phyloP scores from a whole-genome alignment of 2,888 invertebrate genomes.

The Minunthozetes semirufus region DNA sequence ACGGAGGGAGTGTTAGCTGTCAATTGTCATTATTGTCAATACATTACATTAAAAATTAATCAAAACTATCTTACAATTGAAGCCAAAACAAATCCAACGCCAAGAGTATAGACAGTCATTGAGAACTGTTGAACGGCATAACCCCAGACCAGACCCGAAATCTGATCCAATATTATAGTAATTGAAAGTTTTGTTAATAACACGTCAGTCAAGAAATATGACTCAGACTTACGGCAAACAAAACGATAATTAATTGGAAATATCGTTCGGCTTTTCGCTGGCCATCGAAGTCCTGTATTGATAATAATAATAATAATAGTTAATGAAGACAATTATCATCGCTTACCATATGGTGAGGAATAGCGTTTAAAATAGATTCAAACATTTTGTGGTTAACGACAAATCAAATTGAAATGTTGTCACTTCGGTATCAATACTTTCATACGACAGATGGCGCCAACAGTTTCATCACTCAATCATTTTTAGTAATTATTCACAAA shows the following conservation, averaged over 20 bases:
- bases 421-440: not conserved
- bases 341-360: constrained; percentile 33
- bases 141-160: constrained; percentile 84
- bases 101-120: constrained; percentile 84
- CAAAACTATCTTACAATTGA: constrained; percentile 59
- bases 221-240: constrained; percentile 68
- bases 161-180: constrained; percentile 47
- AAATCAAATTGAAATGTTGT: constrained; percentile 18
- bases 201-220: constrained; percentile 15
- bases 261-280: constrained; percentile 81
- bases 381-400: constrained; percentile 17
- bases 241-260: constrained; percentile 77
- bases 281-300: constrained; percentile 73
- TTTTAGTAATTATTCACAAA: no score
- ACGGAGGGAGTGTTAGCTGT: constrained; percentile 83
- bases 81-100: constrained; percentile 80
- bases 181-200: not conserved
- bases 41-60: not conserved
- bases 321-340: not conserved
- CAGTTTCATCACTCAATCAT: no score
- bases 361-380: constrained; percentile 18
- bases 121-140: constrained; percentile 92
- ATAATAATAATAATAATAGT: constrained; percentile 36
- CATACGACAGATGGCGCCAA: not conserved
- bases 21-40: no score